Evolutionary conservation across 2,797 vertebrate species (phyloP).

Genomic region (Sus cebifrons): DNA sequence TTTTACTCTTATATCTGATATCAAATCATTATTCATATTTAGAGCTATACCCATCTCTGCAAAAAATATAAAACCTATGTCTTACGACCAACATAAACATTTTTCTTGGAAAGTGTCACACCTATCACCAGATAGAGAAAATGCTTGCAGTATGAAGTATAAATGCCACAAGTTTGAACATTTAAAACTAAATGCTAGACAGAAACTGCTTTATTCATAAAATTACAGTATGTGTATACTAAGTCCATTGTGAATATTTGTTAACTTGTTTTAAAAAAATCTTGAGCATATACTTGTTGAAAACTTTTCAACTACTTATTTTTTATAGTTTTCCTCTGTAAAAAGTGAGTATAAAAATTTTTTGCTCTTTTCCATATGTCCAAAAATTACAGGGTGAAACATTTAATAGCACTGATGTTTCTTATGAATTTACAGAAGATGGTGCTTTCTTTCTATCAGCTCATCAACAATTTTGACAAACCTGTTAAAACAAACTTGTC

Average conservation of each 20-base stretch:
- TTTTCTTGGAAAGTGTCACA: constrained; percentile 61
- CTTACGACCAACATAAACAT: constrained; percentile 42
- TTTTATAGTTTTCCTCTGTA: constrained; percentile 9
- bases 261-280: constrained; percentile 60
- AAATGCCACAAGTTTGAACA: constrained; percentile 69
- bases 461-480: constrained; percentile 17
- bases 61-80: constrained; percentile 71
- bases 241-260: background rate
- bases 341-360: constrained; percentile 66
- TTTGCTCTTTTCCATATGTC: constrained; percentile 17
- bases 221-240: constrained; percentile 60
- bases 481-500: constrained; percentile 25
- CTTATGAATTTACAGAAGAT: background rate
- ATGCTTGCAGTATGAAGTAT: constrained; percentile 53
- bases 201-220: constrained; percentile 57
- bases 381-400: constrained; percentile 33
- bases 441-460: constrained; percentile 13
- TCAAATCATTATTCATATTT: constrained; percentile 60
- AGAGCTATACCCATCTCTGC: background rate
- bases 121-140: constrained; percentile 28
- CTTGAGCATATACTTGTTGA: constrained; percentile 52
- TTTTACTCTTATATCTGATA: constrained; percentile 53
- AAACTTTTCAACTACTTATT: constrained; percentile 71
- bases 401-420: background rate
- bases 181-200: constrained; percentile 73